Percentiles rank a stretch among this genome's conserved stretches.
phyloP scores from a whole-genome alignment of 2,888 invertebrate species.

The Ormia ochracea region DNA sequence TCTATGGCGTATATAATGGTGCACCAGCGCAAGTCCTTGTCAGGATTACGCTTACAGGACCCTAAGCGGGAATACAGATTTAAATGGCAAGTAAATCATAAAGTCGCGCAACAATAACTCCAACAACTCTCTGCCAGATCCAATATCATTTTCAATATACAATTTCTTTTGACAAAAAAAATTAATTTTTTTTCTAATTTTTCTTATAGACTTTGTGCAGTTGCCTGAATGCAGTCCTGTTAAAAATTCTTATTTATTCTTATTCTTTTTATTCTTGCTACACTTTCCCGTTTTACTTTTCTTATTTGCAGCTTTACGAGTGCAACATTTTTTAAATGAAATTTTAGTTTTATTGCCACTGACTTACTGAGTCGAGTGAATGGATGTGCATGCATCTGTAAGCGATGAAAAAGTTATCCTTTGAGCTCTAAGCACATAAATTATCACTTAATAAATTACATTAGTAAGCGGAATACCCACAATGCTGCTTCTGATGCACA shows the following conservation, averaged over 20 bases:
- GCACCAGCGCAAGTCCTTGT: too few relatives aligned
- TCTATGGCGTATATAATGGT: too few relatives aligned
- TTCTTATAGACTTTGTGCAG: too few relatives aligned
- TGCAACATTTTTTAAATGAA: not conserved
- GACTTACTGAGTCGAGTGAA: not conserved
- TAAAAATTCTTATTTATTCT: not conserved
- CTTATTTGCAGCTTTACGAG: slow-evolving; percentile 16
- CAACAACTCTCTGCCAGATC: too few relatives aligned
- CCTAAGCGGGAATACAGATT: too few relatives aligned
- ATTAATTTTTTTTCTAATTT: too few relatives aligned
- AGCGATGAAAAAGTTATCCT: slow-evolving; percentile 59
- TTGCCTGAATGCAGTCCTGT: too few relatives aligned
- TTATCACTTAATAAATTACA: slow-evolving; percentile 68
- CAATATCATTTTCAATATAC: too few relatives aligned
- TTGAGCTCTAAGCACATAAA: slow-evolving; percentile 64
- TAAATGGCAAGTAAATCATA: too few relatives aligned
- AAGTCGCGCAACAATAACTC: too few relatives aligned
- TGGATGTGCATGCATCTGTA: not conserved
- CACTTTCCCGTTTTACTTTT: not conserved
- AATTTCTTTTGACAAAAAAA: too few relatives aligned
- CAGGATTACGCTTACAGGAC: too few relatives aligned
- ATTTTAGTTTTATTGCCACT: not conserved
- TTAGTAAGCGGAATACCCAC: slow-evolving; percentile 60
- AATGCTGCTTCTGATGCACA: not conserved
- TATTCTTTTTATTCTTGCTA: not conserved